Percentiles rank a stretch among this genome's conserved stretches.
Conservation (phyloP, 1,140 invertebrate species). For the Drosophila guanche region DNA sequence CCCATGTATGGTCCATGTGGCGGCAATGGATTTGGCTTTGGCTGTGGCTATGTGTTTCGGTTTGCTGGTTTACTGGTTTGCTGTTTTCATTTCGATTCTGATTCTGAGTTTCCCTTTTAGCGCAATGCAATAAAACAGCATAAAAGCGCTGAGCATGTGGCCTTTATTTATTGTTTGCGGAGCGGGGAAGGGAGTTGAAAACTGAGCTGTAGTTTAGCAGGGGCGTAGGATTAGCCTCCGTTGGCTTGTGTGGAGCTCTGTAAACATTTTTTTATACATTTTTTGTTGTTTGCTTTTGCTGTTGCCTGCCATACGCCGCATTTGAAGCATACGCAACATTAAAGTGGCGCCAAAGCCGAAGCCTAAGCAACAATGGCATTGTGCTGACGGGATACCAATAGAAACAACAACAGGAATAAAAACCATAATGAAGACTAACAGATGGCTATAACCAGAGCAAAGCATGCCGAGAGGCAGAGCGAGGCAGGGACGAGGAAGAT, state of each 20-base stretch:
- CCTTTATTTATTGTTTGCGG: conserved; percentile 69
- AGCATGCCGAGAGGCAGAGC: neutral
- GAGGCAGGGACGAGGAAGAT: neutral
- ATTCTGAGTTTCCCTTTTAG: conserved; percentile 62
- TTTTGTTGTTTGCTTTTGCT: conserved; percentile 39
- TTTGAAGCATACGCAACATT: conserved; percentile 66
- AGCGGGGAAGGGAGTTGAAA: neutral
- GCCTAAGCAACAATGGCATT: conserved; percentile 16
- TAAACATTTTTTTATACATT: conserved; percentile 62
- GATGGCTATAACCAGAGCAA: conserved; percentile 50
- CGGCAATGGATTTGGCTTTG: neutral
- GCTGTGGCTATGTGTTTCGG: neutral
- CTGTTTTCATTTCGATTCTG: conserved; percentile 17
- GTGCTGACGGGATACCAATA: conserved; percentile 31
- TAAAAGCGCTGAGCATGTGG: conserved; percentile 79
- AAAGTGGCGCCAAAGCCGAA: conserved; percentile 68
- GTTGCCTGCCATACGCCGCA: conserved; percentile 19
- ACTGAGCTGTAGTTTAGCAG: conserved; percentile 36
- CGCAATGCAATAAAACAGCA: conserved; percentile 78
- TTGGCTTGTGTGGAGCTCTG: conserved; percentile 16
- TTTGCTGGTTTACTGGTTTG: neutral
- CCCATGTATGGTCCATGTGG: conserved; percentile 14
- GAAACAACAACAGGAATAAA: conserved; percentile 48
- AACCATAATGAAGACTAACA: conserved; percentile 53
- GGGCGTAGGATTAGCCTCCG: conserved; percentile 12